A percentile compares a stretch with the other conserved stretches of the same genome.
These are phyloP conservation scores for Leptonema lineaticorne DNA, from an alignment of 1,140 invertebrate species.

Conservation along the genomic window DNA sequence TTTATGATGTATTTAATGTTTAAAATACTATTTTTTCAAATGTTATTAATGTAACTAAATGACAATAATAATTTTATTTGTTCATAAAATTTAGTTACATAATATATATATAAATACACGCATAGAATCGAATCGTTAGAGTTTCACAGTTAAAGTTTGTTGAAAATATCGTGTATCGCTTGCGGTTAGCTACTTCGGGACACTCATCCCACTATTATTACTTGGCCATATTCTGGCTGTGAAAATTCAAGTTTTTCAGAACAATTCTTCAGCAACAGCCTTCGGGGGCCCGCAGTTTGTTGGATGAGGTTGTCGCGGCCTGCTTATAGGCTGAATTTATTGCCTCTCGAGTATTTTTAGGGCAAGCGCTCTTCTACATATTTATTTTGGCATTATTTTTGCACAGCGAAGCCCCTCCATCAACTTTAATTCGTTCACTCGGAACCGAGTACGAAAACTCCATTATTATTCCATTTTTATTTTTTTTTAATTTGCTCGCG, in stretches of 20 bases:
- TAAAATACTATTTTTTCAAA: too few species aligned
- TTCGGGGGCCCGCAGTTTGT: conserved; percentile 15
- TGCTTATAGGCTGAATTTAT: conserved; percentile 19
- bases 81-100: too few species aligned
- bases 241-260: conserved; percentile 34
- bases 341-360: conserved; percentile 15
- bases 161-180: conserved; percentile 29
- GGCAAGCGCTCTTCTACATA: conserved; percentile 6
- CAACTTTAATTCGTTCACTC: conserved; percentile 1
- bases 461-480: not conserved
- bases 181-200: conserved; percentile 19
- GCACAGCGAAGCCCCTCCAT: not conserved
- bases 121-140: not conserved
- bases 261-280: conserved; percentile 39
- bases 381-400: conserved; percentile 19
- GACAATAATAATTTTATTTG: too few species aligned
- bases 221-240: not conserved
- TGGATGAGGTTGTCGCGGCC: conserved; percentile 17
- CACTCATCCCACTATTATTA: not conserved
- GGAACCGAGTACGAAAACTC: not conserved
- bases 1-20: too few species aligned
- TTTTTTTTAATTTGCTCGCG: not conserved
- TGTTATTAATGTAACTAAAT: too few species aligned
- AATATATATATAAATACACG: too few species aligned
- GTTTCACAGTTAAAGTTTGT: conserved; percentile 6